These are phyloP conservation scores for Notoglanidium macrostoma DNA, from an alignment of 2,797 vertebrate species.

Conservation along the genomic window DNA sequence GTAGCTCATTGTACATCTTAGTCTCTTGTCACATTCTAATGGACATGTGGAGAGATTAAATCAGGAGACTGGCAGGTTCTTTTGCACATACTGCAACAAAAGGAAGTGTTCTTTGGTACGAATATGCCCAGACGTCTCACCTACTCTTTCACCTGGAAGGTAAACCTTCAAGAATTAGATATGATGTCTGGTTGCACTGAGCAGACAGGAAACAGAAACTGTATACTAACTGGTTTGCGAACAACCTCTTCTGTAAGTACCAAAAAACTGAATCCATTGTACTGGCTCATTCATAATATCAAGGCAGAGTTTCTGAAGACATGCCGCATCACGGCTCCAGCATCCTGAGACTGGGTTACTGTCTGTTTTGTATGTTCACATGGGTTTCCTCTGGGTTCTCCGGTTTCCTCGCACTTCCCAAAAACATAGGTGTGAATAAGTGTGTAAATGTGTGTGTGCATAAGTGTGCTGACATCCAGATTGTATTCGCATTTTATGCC, in stretches of 20 bases:
- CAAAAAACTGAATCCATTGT: neutral
- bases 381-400: neutral
- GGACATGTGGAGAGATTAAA: neutral
- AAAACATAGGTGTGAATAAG: neutral
- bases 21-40: neutral
- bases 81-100: conserved; percentile 1
- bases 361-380: neutral
- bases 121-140: neutral
- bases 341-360: neutral
- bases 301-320: neutral
- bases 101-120: neutral
- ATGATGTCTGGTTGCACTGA: neutral
- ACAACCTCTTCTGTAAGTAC: neutral
- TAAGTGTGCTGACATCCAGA: neutral
- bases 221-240: neutral
- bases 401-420: neutral
- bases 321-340: neutral
- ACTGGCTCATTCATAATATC: neutral
- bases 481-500: neutral
- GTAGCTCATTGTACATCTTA: neutral
- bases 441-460: neutral
- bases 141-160: neutral
- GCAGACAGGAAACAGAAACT: neutral
- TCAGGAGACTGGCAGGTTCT: conserved; percentile 4
- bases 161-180: neutral